Evolutionary conservation across 2,113 vertebrate species (phyloP), one percentile per base, ranked within the genome.

Genomic region (Siphamia tubifer): DNA sequence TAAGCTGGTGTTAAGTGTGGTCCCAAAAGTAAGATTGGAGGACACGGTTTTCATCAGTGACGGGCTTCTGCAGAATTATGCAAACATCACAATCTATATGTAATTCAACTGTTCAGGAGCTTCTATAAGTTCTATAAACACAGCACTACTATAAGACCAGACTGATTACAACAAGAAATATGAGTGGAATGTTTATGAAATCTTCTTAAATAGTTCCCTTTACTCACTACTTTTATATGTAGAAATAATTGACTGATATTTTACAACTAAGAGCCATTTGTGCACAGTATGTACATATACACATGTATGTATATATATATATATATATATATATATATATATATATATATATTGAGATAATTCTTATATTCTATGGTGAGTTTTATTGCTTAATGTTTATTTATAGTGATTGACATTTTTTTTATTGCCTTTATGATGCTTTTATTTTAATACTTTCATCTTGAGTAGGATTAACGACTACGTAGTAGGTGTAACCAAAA

Each of bases 11-110:
- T 94, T 95, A 73, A 95, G 90, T 82, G 92, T 89, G 57, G 86
- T 88, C 84, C 94, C 94, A 28, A 95, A 94, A 66, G 93, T 91
- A 69, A 94, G 89, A 89, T 84, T 93, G 69, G 91, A 92, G 38
- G 94, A 93, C 84, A 96, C 93, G 40, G 92, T 95, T 91, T 96
- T 97, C 74, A 95, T 94, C 93, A 96, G 89, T 13, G 94, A 93
- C 65, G 94, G 93, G 72, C 93, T 96, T 90, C 96, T 97, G 90
- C 6, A 73, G 89, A n/a, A 56, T 49, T 19, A 48, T 2, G 19
- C n/a, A 54, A 68, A 1, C 11, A 4, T 34, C 30, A 31, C 17
- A 31, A 32, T 25, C 24, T 2, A 64, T 28, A 23, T 36, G 4
- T 42, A 12, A 63, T 45, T 56, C 20, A 47, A 30, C 11, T 24